Evolutionary conservation across 2,888 invertebrate genomes (phyloP).

Genomic region (Coenonympha glycerion): DNA sequence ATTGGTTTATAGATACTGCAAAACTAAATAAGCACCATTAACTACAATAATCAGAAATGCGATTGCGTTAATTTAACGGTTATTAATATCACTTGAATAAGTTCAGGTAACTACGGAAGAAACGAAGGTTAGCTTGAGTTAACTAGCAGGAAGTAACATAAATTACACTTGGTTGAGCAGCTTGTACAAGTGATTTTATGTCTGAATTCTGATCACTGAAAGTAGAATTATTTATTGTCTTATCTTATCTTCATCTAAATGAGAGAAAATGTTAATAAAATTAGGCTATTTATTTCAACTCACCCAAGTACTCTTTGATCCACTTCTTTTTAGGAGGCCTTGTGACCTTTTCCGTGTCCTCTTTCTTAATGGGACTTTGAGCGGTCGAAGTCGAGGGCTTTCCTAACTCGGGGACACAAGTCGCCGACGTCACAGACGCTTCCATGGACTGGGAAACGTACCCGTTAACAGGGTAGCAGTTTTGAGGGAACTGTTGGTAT

Average conservation of each 20-base stretch:
- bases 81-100: background rate
- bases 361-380: conserved; percentile 43
- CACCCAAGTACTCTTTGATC: conserved; percentile 80
- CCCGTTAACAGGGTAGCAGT: conserved; percentile 43
- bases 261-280: background rate
- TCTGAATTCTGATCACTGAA: too few species aligned
- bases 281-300: conserved; percentile 43
- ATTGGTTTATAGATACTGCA: too few species aligned
- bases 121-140: conserved; percentile 1
- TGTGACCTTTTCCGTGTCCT: conserved; percentile 44
- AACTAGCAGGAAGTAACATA: background rate
- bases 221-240: too few species aligned
- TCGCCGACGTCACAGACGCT: conserved; percentile 40
- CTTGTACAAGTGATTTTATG: background rate
- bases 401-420: conserved; percentile 40
- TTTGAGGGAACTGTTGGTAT: conserved; percentile 50
- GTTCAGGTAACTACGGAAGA: background rate
- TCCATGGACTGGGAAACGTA: conserved; percentile 39
- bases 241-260: too few species aligned
- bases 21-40: background rate
- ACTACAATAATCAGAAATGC: background rate
- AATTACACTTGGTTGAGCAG: background rate
- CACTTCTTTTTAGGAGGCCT: conserved; percentile 84
- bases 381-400: conserved; percentile 42
- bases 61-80: background rate